Percentiles rank a stretch among this genome's conserved stretches.
These are phyloP conservation scores for Neodiprion pinetum DNA, from an alignment of 1,140 invertebrate species.

Conservation along the genomic window DNA sequence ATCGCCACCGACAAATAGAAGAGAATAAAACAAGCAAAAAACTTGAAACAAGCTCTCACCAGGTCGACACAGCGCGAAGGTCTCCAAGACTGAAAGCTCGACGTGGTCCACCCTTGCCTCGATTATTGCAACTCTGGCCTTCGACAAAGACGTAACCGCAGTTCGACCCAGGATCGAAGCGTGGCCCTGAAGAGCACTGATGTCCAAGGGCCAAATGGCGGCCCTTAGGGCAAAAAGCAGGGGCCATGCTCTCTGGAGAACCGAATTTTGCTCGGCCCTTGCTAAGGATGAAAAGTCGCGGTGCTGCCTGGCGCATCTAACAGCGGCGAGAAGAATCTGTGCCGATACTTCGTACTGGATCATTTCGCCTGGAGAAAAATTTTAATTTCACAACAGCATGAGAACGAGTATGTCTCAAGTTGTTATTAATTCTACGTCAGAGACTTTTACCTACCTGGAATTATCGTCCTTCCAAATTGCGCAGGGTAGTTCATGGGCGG, in stretches of 20 bases:
- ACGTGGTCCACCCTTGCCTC: constrained; percentile 63
- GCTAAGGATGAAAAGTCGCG: constrained; percentile 60
- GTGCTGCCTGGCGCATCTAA: constrained; percentile 64
- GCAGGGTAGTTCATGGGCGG: constrained; percentile 10
- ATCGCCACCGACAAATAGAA: not conserved
- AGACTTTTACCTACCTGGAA: constrained; percentile 36
- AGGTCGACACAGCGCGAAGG: constrained; percentile 67
- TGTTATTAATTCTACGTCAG: constrained; percentile 17
- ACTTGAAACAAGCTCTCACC: constrained; percentile 52
- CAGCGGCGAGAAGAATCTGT: constrained; percentile 65
- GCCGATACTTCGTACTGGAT: constrained; percentile 61
- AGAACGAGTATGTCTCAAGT: constrained; percentile 20
- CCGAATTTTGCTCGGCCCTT: constrained; percentile 61
- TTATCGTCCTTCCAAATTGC: constrained; percentile 29
- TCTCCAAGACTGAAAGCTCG: constrained; percentile 70
- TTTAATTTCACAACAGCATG: not conserved
- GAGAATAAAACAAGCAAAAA: not conserved
- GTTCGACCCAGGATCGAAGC: constrained; percentile 17
- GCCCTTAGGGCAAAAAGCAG: constrained; percentile 67
- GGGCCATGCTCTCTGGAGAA: constrained; percentile 66
- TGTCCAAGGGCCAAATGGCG: constrained; percentile 67
- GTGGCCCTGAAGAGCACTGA: constrained; percentile 47
- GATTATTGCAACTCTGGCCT: constrained; percentile 45
- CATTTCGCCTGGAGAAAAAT: constrained; percentile 33
- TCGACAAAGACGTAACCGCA: constrained; percentile 36